These are phyloP conservation scores for Leptopilina drosophilae DNA, from an alignment of 2,888 invertebrate genomes.

Conservation along the genomic window DNA sequence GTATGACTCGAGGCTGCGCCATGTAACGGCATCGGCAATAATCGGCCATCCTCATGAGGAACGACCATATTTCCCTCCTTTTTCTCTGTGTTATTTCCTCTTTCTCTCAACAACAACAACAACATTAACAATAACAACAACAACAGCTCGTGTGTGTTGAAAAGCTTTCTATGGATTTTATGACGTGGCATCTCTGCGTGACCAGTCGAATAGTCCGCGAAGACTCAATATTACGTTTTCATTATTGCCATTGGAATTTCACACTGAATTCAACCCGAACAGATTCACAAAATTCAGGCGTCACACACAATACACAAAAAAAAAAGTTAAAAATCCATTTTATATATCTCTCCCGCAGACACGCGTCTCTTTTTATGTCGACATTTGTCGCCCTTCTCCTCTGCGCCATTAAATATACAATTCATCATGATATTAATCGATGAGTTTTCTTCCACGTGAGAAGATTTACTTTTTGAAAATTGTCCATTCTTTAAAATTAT, in stretches of 20 bases:
- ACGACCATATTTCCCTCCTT: slow-evolving; percentile 51
- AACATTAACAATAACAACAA: too few species aligned
- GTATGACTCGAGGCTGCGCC: slow-evolving; percentile 64
- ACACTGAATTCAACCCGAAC: slow-evolving; percentile 54
- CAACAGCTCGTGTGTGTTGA: slow-evolving; percentile 49
- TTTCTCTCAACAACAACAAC: neutral
- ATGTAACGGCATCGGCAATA: slow-evolving; percentile 55
- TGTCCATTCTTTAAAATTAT: neutral
- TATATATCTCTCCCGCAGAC: slow-evolving; percentile 33
- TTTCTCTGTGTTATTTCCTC: slow-evolving; percentile 2
- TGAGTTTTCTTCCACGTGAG: slow-evolving; percentile 22
- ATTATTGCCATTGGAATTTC: slow-evolving; percentile 57
- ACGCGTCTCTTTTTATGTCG: slow-evolving; percentile 28
- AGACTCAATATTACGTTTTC: slow-evolving; percentile 55
- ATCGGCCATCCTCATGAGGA: slow-evolving; percentile 57
- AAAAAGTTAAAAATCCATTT: slow-evolving; percentile 10
- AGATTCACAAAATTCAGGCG: neutral
- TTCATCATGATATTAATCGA: slow-evolving; percentile 29
- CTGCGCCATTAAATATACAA: slow-evolving; percentile 24
- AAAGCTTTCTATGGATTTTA: slow-evolving; percentile 68
- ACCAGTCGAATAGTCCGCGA: slow-evolving; percentile 50
- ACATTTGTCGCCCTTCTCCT: slow-evolving; percentile 30
- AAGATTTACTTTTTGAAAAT: neutral
- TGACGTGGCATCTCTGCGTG: slow-evolving; percentile 60
- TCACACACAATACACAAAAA: slow-evolving; percentile 6